A percentile compares a stretch with the other conserved stretches of the same genome.
Conservation (phyloP, 1,140 invertebrate genomes). For the Stenopsyche tienmushanensis region DNA sequence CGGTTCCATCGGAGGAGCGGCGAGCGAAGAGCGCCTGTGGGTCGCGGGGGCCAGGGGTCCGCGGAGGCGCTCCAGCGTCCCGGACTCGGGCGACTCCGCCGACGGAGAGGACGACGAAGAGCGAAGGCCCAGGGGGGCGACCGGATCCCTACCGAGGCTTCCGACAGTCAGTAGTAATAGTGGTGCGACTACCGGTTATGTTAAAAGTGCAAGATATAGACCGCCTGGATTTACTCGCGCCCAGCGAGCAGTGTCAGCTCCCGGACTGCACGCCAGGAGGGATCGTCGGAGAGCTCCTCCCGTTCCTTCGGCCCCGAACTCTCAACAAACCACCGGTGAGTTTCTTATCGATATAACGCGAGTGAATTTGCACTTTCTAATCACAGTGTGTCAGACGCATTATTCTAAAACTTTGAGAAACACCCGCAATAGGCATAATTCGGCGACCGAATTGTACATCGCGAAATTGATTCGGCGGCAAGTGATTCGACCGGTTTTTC, state of each 20-base stretch:
- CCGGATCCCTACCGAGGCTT: slow-evolving; percentile 72
- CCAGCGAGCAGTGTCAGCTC: slow-evolving; percentile 68
- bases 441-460: neutral
- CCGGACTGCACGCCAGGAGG: slow-evolving; percentile 64
- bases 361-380: neutral
- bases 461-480: neutral
- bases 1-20: slow-evolving; percentile 74
- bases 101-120: slow-evolving; percentile 69
- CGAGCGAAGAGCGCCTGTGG: slow-evolving; percentile 56
- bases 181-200: slow-evolving; percentile 60
- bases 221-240: slow-evolving; percentile 74
- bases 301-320: slow-evolving; percentile 53
- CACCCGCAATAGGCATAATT: neutral
- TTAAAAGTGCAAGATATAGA: slow-evolving; percentile 82
- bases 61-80: slow-evolving; percentile 62
- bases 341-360: neutral
- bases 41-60: slow-evolving; percentile 52
- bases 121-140: slow-evolving; percentile 50
- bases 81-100: slow-evolving; percentile 63
- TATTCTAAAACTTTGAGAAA: too few species aligned
- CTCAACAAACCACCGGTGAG: slow-evolving; percentile 40
- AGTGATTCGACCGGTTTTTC: neutral
- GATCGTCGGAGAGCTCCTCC: slow-evolving; percentile 58
- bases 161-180: slow-evolving; percentile 61
- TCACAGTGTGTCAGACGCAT: neutral